Percentiles rank a stretch among this genome's conserved stretches.
Evolutionary conservation across 2,113 vertebrate species (phyloP).

Genomic region (Promerops cafer): DNA sequence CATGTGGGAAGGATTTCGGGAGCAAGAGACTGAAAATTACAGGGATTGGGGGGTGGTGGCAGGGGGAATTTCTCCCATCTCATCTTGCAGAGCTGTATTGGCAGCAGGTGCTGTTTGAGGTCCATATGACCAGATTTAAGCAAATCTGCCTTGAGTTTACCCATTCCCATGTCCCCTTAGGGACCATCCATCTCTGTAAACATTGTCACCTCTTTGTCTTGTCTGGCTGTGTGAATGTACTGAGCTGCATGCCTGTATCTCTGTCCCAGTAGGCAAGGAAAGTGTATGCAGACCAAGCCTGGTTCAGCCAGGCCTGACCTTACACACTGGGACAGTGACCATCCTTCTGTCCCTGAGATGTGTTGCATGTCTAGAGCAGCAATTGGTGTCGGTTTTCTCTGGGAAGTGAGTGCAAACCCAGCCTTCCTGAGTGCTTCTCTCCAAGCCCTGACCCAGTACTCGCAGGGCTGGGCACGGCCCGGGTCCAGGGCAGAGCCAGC

Average conservation of each 20-base stretch:
- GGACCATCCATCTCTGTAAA: constrained; percentile 18
- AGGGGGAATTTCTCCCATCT: background rate
- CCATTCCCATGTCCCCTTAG: background rate
- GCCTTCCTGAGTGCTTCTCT: background rate
- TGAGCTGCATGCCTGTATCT: constrained; percentile 37
- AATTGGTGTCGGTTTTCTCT: background rate
- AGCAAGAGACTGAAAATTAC: background rate
- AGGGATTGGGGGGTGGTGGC: background rate
- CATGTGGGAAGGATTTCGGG: background rate
- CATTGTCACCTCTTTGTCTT: constrained; percentile 31
- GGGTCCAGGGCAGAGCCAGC: background rate
- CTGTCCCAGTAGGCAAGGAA: background rate
- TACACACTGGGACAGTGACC: background rate
- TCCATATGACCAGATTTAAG: background rate
- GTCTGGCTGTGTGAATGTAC: constrained; percentile 55
- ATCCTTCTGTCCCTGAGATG: background rate
- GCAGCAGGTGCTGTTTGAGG: background rate
- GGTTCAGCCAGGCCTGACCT: background rate
- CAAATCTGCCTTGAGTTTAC: constrained; percentile 25
- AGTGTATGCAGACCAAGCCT: background rate
- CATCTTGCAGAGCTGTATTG: background rate
- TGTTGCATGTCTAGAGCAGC: background rate
- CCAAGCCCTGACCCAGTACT: background rate
- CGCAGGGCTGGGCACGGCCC: background rate
- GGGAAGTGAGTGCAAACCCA: background rate